phyloP scores from a whole-genome alignment of 2,797 vertebrate genomes.

The Enoplosus armatus region DNA sequence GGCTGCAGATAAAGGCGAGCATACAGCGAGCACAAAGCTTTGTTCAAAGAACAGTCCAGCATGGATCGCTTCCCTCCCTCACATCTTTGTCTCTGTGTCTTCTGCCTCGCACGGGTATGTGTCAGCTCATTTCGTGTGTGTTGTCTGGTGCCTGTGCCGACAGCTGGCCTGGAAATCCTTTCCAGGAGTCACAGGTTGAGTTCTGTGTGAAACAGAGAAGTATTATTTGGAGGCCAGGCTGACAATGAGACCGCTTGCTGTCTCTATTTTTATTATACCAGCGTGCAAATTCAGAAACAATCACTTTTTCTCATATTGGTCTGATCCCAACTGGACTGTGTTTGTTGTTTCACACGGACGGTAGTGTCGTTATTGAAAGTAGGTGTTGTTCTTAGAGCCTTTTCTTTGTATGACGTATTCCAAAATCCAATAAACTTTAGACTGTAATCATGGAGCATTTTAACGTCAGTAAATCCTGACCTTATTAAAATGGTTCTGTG shows the following conservation, averaged over 20 bases:
- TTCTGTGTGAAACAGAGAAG: conserved; percentile 65
- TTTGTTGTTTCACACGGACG: neutral
- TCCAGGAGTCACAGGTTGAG: conserved; percentile 69
- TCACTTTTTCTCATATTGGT: neutral
- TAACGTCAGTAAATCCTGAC: neutral
- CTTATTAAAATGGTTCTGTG: neutral
- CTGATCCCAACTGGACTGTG: conserved; percentile 16
- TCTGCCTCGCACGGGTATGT: conserved; percentile 22
- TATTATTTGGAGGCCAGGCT: conserved; percentile 43
- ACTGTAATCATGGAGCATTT: neutral
- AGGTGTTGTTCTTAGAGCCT: neutral
- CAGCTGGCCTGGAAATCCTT: conserved; percentile 54
- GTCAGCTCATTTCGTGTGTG: conserved; percentile 31
- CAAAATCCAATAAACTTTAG: neutral
- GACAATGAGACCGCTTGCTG: conserved; percentile 36
- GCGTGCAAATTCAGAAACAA: conserved; percentile 17
- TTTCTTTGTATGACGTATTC: neutral
- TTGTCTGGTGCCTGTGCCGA: conserved; percentile 48
- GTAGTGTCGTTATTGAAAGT: neutral
- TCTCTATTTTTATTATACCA: conserved; percentile 26
- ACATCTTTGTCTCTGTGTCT: conserved; percentile 34
- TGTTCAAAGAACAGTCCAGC: conserved; percentile 56
- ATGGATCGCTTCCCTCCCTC: conserved; percentile 26
- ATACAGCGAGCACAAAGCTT: conserved; percentile 28
- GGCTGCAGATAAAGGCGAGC: conserved; percentile 52